Evolutionary conservation across 2,888 invertebrate species (phyloP).

Genomic region (Rugalucina vietnamica): DNA sequence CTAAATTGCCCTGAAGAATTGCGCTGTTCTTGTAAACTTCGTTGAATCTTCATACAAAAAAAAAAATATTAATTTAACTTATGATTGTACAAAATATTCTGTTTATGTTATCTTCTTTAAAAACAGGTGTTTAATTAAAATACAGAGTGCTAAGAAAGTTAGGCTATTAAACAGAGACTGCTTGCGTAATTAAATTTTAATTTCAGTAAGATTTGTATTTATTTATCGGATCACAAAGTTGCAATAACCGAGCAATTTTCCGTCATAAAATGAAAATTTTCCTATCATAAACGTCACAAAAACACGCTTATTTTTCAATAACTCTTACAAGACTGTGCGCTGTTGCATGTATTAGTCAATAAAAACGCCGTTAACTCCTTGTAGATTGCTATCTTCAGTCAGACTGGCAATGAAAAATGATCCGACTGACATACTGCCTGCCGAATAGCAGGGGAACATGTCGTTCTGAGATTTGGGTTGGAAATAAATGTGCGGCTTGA

Average conservation of each 20-base stretch:
- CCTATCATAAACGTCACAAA: neutral
- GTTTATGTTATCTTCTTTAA: neutral
- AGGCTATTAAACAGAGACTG: neutral
- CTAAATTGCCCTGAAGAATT: too few species aligned
- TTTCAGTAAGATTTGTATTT: neutral
- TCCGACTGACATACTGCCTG: too few species aligned
- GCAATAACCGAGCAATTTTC: conserved; percentile 8
- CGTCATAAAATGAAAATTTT: neutral
- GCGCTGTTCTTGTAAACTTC: too few species aligned
- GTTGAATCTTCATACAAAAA: too few species aligned
- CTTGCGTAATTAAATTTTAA: conserved; percentile 13
- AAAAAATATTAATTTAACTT: too few species aligned
- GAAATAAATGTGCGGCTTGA: too few species aligned
- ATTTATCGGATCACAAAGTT: neutral
- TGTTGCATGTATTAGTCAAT: neutral
- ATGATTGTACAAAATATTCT: too few species aligned
- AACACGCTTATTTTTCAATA: conserved; percentile 5
- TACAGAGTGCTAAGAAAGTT: neutral
- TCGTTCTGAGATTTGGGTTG: too few species aligned
- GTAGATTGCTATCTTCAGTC: neutral
- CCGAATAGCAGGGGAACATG: too few species aligned
- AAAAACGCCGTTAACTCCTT: neutral
- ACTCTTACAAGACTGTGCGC: neutral
- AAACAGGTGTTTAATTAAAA: conserved; percentile 10
- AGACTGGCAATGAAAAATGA: neutral